These are phyloP conservation scores for Mormyrus iriodes DNA, from an alignment of 2,113 vertebrate species.

Conservation along the genomic window DNA sequence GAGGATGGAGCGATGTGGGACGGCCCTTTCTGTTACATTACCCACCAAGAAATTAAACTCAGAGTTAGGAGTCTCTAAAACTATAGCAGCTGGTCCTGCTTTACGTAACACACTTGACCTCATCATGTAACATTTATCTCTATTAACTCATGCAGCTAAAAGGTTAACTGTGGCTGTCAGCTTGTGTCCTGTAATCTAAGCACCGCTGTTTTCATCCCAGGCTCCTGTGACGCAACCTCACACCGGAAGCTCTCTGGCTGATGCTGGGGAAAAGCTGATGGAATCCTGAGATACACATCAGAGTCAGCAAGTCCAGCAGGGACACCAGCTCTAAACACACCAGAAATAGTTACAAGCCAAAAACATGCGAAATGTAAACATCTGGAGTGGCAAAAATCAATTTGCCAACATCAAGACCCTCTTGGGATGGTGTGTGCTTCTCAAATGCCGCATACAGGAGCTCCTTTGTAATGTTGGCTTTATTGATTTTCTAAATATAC, in stretches of 20 bases:
- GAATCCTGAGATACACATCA: neutral
- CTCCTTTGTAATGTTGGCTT: neutral
- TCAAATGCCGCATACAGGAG: neutral
- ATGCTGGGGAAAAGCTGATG: neutral
- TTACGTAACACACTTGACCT: neutral
- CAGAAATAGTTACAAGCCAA: neutral
- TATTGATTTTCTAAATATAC: constrained; percentile 13
- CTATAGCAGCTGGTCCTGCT: neutral
- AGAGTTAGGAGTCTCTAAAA: neutral
- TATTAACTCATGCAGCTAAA: neutral
- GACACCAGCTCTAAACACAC: neutral
- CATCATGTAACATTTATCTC: neutral
- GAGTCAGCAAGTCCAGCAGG: neutral
- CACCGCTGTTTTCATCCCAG: neutral
- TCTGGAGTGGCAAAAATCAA: neutral
- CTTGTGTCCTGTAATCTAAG: neutral
- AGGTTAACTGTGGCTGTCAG: neutral
- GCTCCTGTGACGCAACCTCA: neutral
- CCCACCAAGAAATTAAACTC: neutral
- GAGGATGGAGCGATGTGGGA: neutral
- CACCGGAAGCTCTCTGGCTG: neutral
- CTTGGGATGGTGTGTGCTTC: neutral
- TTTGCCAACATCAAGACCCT: neutral
- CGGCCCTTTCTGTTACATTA: neutral
- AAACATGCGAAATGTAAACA: neutral